phyloP scores from a whole-genome alignment of 2,113 vertebrate genomes.

The Dromaius novaehollandiae region DNA sequence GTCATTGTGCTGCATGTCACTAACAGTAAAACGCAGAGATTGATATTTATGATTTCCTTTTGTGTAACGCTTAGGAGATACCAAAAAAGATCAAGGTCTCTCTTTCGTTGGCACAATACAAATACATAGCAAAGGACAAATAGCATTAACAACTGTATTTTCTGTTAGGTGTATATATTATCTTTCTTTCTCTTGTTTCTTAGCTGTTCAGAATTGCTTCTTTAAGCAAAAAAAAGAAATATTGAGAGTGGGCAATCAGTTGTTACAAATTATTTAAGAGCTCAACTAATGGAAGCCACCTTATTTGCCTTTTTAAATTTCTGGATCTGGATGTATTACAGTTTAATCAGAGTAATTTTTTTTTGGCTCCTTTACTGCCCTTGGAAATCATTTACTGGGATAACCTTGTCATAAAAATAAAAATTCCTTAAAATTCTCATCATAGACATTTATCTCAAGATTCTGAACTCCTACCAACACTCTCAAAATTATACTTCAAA shows the following conservation, averaged over 20 bases:
- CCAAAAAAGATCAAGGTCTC: neutral
- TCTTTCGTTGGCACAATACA: neutral
- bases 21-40: neutral
- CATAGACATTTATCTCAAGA: neutral
- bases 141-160: neutral
- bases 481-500: neutral
- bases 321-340: neutral
- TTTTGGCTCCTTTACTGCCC: neutral
- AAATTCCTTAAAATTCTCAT: neutral
- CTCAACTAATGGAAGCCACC: neutral
- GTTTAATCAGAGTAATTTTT: slow-evolving; percentile 29
- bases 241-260: neutral
- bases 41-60: neutral
- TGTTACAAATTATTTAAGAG: neutral
- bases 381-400: slow-evolving; percentile 35
- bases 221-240: neutral
- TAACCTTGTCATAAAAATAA: slow-evolving; percentile 17
- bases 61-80: neutral
- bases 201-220: neutral
- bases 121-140: neutral
- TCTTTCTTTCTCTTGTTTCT: neutral
- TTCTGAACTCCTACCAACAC: neutral
- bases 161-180: neutral
- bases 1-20: neutral
- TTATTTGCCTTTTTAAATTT: neutral